Base-by-base conservation (phyloP, 2,113 vertebrate genomes). In the Peromyscus leucopus region DNA sequence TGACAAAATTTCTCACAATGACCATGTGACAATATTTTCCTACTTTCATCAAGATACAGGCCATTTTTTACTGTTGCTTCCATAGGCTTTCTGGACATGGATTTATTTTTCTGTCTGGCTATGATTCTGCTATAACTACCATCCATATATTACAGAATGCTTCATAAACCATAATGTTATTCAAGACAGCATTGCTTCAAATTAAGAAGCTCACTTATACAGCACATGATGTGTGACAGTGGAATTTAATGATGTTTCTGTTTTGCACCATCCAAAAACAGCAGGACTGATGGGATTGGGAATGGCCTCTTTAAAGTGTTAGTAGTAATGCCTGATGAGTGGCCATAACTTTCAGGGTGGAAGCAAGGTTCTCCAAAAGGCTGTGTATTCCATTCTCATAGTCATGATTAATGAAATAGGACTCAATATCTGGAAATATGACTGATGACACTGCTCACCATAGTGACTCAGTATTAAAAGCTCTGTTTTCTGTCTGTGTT, bases 111-210 rank as follows among this genome's bases (percentile, higher is more conserved):
- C 75, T 79, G 31, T 33, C 12, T 51, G 65, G 31, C 1, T 24
- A 13, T 72, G 28, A 31, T 92, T 72, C 28, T 48, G 28, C 39
- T 6, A 7, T 84, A 89, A 89, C 71, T 61, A 42, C 55, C 24
- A 31, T 91, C 48, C 2, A 31, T 91, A 39, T 65, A 57, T 69
- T 69, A 69, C 36, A 39, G 16, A 91, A 91, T 78, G 59, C 65
- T n/a, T 82, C 48, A 91, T 83, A 82, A 69, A 83, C 51, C 28
- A 72, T 92, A 71, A 51, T 71, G 65, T 39, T 57, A 92, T 83
- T 92, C 17, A 42, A 92, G 65, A 83, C 16, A 83, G 26, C 65
- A 92, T 59, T 83, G 65, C 26, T 83, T 92, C 65, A 59, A 92
- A 92, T 83, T 42, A 57, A 72, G 36, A 51, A 59, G 46, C 48